Evolutionary conservation across 2,113 vertebrate genomes (phyloP).

Genomic region (Otolemur garnettii): DNA sequence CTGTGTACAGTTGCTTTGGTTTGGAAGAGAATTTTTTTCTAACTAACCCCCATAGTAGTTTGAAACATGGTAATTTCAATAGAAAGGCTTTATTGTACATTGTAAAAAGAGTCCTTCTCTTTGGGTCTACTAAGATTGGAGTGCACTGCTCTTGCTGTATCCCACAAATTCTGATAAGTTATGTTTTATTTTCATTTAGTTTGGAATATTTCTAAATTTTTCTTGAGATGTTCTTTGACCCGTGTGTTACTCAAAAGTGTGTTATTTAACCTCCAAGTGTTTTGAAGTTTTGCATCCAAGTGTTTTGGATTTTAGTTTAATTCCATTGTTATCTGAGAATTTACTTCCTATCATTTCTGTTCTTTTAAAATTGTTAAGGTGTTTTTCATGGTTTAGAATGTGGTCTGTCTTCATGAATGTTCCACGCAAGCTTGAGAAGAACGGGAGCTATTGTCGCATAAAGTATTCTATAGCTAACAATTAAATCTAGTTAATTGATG

Average conservation of each 20-base stretch:
- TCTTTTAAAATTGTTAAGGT: background rate
- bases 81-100: constrained; percentile 22
- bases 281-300: background rate
- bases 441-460: no score
- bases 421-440: no score
- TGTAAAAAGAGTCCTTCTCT: background rate
- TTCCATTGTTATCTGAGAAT: background rate
- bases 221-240: background rate
- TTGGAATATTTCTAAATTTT: background rate
- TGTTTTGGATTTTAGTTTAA: background rate
- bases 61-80: constrained; percentile 49
- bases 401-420: no score
- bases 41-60: constrained; percentile 49
- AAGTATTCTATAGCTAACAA: no score
- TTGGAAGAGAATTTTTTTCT: constrained; percentile 38
- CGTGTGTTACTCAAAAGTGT: background rate
- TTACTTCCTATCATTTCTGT: background rate
- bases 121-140: background rate
- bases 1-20: constrained; percentile 22
- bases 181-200: background rate
- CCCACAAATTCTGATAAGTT: background rate
- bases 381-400: no score
- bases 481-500: no score
- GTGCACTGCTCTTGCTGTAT: background rate
- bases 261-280: background rate